A percentile compares a stretch with the other conserved stretches of the same genome.
These are phyloP conservation scores for Trididemnum miniatum DNA, from an alignment of 23 tunicate species.

Conservation along the genomic window DNA sequence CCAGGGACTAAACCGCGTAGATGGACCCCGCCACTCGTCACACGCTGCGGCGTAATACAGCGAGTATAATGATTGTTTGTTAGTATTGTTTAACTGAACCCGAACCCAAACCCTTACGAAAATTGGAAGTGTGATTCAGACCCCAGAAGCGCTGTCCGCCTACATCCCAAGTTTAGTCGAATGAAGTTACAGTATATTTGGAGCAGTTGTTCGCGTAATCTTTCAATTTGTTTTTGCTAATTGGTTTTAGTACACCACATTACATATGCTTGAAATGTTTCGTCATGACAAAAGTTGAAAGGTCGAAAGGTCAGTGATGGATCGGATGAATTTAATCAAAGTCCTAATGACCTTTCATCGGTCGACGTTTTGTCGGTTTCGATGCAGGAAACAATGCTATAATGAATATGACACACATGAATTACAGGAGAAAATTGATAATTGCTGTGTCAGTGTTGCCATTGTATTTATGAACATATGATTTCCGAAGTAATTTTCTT, in stretches of 20 bases:
- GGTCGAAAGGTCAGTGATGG: constrained; percentile 14
- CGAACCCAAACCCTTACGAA: too few species aligned
- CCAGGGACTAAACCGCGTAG: background rate
- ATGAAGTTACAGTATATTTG: too few species aligned
- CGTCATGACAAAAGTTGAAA: background rate
- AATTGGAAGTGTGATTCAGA: too few species aligned
- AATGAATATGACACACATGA: too few species aligned
- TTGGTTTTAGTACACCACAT: background rate
- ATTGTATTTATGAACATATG: too few species aligned
- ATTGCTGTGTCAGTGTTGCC: too few species aligned
- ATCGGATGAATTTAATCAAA: background rate
- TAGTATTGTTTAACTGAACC: too few species aligned
- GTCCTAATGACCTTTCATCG: background rate
- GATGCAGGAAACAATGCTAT: too few species aligned
- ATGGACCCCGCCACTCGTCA: background rate
- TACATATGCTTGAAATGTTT: constrained; percentile 1
- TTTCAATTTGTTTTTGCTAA: background rate
- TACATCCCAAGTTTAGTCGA: too few species aligned
- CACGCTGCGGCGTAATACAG: background rate
- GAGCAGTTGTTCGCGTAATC: background rate
- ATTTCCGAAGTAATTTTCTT: too few species aligned
- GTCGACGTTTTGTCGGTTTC: background rate
- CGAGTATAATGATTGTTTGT: background rate
- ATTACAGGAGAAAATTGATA: too few species aligned
- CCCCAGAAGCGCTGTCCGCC: too few species aligned